These are phyloP conservation scores for Cottus gobio DNA, from an alignment of 2,113 vertebrate species.

Conservation along the genomic window DNA sequence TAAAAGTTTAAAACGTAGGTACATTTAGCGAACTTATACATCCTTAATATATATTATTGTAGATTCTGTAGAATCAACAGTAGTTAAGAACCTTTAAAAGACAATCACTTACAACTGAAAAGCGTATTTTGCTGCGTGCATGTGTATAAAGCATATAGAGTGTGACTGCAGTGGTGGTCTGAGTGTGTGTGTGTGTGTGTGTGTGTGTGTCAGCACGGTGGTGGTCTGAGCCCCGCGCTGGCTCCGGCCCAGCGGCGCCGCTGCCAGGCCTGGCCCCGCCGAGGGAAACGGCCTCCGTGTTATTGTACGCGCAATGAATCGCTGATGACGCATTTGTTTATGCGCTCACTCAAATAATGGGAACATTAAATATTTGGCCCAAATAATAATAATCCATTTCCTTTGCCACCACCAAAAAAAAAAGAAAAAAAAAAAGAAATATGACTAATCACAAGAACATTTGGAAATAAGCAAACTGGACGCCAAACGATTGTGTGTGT, in stretches of 20 bases:
- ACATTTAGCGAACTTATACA: neutral
- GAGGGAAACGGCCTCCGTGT: slow-evolving; percentile 82
- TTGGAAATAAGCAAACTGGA: slow-evolving; percentile 75
- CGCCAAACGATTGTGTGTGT: slow-evolving; percentile 55
- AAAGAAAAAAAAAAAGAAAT: slow-evolving; percentile 52
- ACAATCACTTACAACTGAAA: neutral
- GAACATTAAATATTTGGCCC: slow-evolving; percentile 86
- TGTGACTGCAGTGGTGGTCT: slow-evolving; percentile 53
- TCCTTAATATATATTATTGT: neutral
- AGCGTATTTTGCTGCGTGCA: neutral
- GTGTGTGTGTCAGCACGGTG: slow-evolving; percentile 27
- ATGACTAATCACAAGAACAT: slow-evolving; percentile 73
- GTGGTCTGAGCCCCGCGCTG: slow-evolving; percentile 69
- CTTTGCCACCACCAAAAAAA: slow-evolving; percentile 60
- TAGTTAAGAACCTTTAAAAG: neutral
- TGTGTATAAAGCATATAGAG: neutral
- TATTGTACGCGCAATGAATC: slow-evolving; percentile 81
- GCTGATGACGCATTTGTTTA: slow-evolving; percentile 84
- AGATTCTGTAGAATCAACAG: neutral
- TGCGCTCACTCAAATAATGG: slow-evolving; percentile 81
- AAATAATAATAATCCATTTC: slow-evolving; percentile 84
- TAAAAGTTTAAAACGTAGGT: neutral
- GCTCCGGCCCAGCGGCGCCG: slow-evolving; percentile 56
- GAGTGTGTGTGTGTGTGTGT: slow-evolving; percentile 34
- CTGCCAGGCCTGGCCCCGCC: slow-evolving; percentile 71